Evolutionary conservation across 2,797 vertebrate genomes (phyloP).

Genomic region (Danio tinwini): DNA sequence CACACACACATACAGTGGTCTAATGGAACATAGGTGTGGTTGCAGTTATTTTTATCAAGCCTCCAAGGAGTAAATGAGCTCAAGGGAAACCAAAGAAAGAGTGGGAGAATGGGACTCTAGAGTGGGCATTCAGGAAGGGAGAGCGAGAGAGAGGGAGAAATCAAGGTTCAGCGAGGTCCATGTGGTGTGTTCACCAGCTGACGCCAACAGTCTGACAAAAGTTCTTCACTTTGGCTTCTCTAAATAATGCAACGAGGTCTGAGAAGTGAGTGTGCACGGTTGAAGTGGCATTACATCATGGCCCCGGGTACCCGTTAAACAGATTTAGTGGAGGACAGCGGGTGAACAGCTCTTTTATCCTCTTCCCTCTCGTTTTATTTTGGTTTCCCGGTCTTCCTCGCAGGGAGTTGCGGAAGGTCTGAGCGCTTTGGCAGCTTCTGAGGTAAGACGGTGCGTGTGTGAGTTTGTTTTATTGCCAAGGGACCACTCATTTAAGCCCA

Average conservation of each 20-base stretch:
- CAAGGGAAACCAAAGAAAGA: slow-evolving; percentile 52
- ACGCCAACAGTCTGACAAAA: slow-evolving; percentile 26
- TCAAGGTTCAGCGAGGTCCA: slow-evolving; percentile 28
- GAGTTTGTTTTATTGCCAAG: slow-evolving; percentile 50
- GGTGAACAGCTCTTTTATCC: slow-evolving; percentile 27
- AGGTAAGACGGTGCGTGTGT: slow-evolving; percentile 48
- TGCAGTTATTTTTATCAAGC: slow-evolving; percentile 64
- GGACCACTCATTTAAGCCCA: slow-evolving; percentile 25
- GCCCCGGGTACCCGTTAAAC: slow-evolving; percentile 30
- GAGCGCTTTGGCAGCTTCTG: slow-evolving; percentile 44
- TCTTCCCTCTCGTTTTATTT: slow-evolving; percentile 25
- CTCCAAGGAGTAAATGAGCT: slow-evolving; percentile 55
- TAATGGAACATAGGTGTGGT: slow-evolving; percentile 66
- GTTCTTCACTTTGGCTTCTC: slow-evolving; percentile 37
- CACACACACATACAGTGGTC: slow-evolving; percentile 30
- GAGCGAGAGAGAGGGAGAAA: slow-evolving; percentile 41
- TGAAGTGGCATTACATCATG: slow-evolving; percentile 53
- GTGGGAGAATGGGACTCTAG: slow-evolving; percentile 53
- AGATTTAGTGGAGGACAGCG: slow-evolving; percentile 37
- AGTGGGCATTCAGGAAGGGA: slow-evolving; percentile 47
- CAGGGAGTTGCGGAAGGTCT: slow-evolving; percentile 42
- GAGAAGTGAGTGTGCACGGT: slow-evolving; percentile 17
- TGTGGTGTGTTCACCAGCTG: slow-evolving; percentile 45
- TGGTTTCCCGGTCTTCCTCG: slow-evolving; percentile 9
- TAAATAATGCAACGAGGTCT: slow-evolving; percentile 46